Conservation (phyloP, 2,113 vertebrate genomes). For the Pterocles orientalis region DNA sequence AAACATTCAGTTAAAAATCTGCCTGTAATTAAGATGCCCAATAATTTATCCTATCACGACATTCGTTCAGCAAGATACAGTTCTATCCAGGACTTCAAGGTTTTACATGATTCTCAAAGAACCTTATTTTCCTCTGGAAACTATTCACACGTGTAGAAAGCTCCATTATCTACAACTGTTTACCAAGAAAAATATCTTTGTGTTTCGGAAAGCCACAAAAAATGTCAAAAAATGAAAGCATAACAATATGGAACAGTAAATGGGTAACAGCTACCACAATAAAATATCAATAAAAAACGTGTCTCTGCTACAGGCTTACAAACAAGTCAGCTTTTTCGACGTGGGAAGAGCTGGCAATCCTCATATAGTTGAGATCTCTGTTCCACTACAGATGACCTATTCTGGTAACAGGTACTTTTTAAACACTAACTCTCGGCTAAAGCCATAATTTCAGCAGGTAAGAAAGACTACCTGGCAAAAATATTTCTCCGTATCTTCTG, state of each 20-base stretch:
- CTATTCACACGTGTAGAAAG: neutral
- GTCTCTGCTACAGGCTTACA: neutral
- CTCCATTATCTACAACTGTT: neutral
- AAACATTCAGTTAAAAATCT: neutral
- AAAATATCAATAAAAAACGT: neutral
- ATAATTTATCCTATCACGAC: neutral
- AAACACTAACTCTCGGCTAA: neutral
- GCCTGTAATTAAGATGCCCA: neutral
- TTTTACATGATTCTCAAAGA: neutral
- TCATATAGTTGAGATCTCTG: neutral
- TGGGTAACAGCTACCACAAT: neutral
- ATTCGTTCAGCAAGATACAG: neutral
- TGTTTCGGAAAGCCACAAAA: neutral
- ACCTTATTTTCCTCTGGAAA: neutral
- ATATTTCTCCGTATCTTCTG: neutral
- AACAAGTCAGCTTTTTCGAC: neutral
- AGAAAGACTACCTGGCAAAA: neutral
- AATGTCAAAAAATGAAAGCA: fast-evolving
- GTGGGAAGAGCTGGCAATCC: neutral
- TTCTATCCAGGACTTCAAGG: neutral
- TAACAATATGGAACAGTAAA: neutral
- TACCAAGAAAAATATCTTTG: neutral
- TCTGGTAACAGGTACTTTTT: neutral
- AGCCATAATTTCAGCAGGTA: neutral
- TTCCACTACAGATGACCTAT: neutral